A percentile compares a stretch with the other conserved stretches of the same genome.
These are phyloP conservation scores for Aythya fuligula DNA, from an alignment of 2,797 vertebrate genomes.

Conservation along the genomic window DNA sequence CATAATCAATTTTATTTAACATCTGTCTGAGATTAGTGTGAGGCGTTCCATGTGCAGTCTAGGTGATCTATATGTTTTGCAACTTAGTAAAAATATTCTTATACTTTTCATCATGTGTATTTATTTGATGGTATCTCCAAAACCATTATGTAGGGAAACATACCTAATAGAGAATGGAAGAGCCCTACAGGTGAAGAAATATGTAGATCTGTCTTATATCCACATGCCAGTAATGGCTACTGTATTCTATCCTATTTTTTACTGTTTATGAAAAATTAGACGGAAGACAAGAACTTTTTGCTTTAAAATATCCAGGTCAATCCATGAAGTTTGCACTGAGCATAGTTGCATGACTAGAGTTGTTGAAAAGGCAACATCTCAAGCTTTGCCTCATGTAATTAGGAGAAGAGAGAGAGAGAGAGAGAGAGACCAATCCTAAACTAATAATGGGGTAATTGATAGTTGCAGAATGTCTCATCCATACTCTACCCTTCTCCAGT, in stretches of 20 bases:
- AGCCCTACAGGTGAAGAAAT: background rate
- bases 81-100: background rate
- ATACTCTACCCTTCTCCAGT: background rate
- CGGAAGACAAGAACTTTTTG: background rate
- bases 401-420: background rate
- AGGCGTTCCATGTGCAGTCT: background rate
- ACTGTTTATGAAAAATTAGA: background rate
- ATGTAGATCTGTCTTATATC: background rate
- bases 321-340: background rate
- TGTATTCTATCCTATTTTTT: background rate
- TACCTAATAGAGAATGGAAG: background rate
- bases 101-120: background rate
- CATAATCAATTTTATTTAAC: background rate
- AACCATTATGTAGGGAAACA: background rate
- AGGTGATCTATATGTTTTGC: background rate
- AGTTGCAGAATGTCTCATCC: background rate
- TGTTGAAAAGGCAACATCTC: background rate
- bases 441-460: background rate
- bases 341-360: fast-evolving
- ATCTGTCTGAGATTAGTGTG: background rate
- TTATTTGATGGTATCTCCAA: conserved; percentile 9
- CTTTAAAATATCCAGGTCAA: background rate
- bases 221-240: background rate
- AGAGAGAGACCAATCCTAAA: background rate
- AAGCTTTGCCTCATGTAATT: background rate